phyloP scores from a whole-genome alignment of 35 echinoderm and acorn worm species.

The Nesometra sesokonis region DNA sequence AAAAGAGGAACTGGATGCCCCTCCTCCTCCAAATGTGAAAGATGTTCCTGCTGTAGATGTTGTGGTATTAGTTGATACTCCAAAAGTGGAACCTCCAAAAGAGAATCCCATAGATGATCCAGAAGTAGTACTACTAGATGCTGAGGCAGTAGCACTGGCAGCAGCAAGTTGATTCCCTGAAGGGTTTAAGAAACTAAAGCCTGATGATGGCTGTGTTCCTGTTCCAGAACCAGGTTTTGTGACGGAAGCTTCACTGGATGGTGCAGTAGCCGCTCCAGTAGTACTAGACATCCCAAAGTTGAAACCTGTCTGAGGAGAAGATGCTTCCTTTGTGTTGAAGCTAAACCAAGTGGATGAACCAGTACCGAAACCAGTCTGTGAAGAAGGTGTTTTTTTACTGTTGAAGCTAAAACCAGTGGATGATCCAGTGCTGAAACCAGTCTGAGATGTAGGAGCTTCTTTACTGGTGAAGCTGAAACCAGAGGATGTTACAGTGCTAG shows the following conservation, averaged over 20 bases:
- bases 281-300: background rate
- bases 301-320: background rate
- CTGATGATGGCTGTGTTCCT: background rate
- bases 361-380: background rate
- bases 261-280: background rate
- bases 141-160: background rate
- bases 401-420: too few relatives aligned
- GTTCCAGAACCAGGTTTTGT: background rate
- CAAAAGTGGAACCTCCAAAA: background rate
- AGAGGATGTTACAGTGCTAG: background rate
- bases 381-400: too few relatives aligned
- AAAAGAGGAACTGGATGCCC: background rate
- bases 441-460: background rate
- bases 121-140: background rate
- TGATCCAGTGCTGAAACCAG: background rate
- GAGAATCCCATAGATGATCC: background rate
- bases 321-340: background rate
- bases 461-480: background rate
- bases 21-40: background rate
- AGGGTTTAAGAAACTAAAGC: background rate
- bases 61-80: background rate
- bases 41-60: background rate
- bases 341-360: too few relatives aligned
- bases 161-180: background rate
- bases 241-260: background rate